Base-by-base conservation (phyloP, 2,888 invertebrate species). In the Yponomeuta malinellus region DNA sequence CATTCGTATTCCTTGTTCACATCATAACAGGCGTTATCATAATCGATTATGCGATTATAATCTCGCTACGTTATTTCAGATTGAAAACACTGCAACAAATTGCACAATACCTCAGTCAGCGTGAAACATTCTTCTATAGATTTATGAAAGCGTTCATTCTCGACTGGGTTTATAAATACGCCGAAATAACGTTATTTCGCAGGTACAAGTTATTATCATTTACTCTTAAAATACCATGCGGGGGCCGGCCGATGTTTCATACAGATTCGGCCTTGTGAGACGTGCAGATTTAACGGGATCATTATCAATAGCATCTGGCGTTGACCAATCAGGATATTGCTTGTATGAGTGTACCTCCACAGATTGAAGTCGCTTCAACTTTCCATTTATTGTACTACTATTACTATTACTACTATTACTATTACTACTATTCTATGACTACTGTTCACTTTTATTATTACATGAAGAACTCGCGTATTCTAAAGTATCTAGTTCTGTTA, bases 21-120 rank as follows among this genome's bases (percentile, higher is more conserved):
- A 82, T 87, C 87, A 88, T 77, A 83, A 59, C 52, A 59, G 52
- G 73, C 82, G 86, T 89, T 87, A 87, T 84, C 85, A 88, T 88
- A 89, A 89, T 89, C 87, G 83, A 89, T 89, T 87, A 88, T 52
- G 12, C 29, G 23, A 31, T 29, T 48, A 12, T 52, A 52, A 48
- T 68, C 68, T 68, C 31, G 31, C 48, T 23, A 15, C 15, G 15
- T 33, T 37, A 48, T 52, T 52, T 68, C 10, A 68, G 15, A 68
- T 68, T 31, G 65, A 29, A 65, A 10, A 33, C 65, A 33, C 15
- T 2, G 15, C 15, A 67, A 43, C 15, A 33, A 43, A 33, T 43
- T 37, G 67, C 43, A 65, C n/a, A 37, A 33, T 23, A 31, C 43
- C 23, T 23, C 1, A 23, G 43, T 37, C 31, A 67, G 15, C n/a